phyloP scores from a whole-genome alignment of 2,113 vertebrate species.

The Cercocebus atys region DNA sequence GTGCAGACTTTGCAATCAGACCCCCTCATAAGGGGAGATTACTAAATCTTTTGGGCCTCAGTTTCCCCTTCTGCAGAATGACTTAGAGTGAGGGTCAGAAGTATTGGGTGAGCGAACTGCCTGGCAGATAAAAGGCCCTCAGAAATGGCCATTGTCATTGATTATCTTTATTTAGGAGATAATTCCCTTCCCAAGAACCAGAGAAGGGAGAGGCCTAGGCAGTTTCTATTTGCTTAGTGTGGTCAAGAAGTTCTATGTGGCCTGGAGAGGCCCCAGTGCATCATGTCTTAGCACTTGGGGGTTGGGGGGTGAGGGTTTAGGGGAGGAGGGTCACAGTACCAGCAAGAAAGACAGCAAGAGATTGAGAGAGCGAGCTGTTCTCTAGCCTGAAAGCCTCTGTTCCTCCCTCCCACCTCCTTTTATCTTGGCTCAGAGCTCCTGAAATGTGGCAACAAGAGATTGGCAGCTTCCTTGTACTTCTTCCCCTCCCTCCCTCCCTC shows the following conservation, averaged over 20 bases:
- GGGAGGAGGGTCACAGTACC: background rate
- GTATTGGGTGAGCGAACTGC: background rate
- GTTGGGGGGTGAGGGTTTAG: background rate
- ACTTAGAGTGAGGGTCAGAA: background rate
- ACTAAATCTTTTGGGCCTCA: background rate
- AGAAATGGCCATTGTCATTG: background rate
- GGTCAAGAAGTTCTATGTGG: background rate
- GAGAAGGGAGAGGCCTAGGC: background rate
- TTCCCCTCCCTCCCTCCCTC: background rate
- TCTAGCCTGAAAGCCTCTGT: background rate
- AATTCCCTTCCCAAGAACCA: background rate
- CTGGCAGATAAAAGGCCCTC: background rate
- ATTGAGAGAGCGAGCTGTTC: fast-evolving
- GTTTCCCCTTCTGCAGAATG: background rate
- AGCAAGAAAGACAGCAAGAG: background rate
- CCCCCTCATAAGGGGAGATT: background rate
- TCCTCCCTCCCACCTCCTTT: fast-evolving
- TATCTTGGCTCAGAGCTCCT: background rate
- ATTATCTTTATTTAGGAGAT: background rate
- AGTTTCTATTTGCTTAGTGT: background rate
- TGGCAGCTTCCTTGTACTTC: background rate
- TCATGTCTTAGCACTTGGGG: background rate
- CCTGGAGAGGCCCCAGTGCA: background rate
- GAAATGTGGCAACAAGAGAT: background rate
- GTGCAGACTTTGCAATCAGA: background rate